Evolutionary conservation across 1,140 invertebrate species (phyloP), one percentile per base, ranked within the genome.

Genomic region (Paralvinella palmiformis): DNA sequence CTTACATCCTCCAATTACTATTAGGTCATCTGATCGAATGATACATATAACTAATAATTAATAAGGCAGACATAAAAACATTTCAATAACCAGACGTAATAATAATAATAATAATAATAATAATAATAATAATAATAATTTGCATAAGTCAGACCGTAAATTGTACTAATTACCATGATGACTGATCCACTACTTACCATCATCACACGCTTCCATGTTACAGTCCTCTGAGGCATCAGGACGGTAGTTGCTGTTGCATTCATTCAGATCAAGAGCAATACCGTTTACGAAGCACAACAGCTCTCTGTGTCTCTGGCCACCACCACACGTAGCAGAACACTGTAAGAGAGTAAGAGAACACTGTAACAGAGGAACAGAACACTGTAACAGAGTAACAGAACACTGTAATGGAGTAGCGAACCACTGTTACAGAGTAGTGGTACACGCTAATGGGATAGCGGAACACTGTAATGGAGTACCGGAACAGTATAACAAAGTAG

Each of bases 271-370:
- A 22, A 62, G 41, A 50, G 24, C 27, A 37, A 31, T n/a, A 29
- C 33, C 35, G 10, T 59, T 48, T n/a, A 29, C 41, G 32, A 66
- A 52, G 44, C 64, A 66, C 27, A 61, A 20, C 35, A 66, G 31
- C 41, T 62, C 50, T 55, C 64, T 53, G 33, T 24, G 36, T 17
- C 22, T 22, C n/a, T 53, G 33, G 10, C 64, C 64, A n/a, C 64
- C 64, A 4, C 64, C 64, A 53, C 64, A 66, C 15, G 52, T 32
- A 22, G 35, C 36, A 17, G 64, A 62, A 44, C 64, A 66, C 64
- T 66, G 35, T 17, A 33, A 31, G 4, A 27, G 33, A 22, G 32
- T 32, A 6, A 59, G 20, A 57, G 29, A 10, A 22, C n/a, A n/a
- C n/a, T n/a, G n/a, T n/a, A n/a, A n/a, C n/a, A n/a, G n/a, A n/a